Percentiles rank a stretch among this genome's conserved stretches.
Evolutionary conservation across 2,888 invertebrate species (phyloP).

Genomic region (Ariolimax columbianus): DNA sequence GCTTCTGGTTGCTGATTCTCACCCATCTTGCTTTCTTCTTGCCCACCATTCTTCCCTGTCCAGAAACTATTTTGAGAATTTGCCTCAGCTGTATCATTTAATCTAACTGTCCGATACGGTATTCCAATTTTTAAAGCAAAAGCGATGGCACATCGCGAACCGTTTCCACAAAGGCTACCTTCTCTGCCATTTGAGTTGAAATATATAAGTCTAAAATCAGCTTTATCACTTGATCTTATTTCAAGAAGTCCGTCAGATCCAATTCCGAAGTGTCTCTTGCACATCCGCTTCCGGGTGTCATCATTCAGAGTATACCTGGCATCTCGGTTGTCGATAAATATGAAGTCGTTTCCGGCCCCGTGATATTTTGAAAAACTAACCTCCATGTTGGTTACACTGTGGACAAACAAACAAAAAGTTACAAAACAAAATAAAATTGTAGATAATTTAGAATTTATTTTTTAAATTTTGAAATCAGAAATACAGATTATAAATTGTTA

Average conservation of each 20-base stretch:
- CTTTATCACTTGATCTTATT: slow-evolving; percentile 35
- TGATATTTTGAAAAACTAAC: slow-evolving; percentile 62
- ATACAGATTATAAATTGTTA: no score
- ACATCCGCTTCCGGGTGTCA: slow-evolving; percentile 50
- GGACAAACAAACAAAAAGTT: neutral
- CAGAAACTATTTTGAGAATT: neutral
- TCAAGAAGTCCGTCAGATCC: slow-evolving; percentile 61
- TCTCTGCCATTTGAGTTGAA: slow-evolving; percentile 58
- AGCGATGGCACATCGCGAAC: slow-evolving; percentile 58
- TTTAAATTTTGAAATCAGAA: no score
- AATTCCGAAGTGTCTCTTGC: slow-evolving; percentile 59
- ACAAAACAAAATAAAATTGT: neutral
- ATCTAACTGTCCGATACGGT: neutral
- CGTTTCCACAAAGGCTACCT: slow-evolving; percentile 64
- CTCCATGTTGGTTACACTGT: slow-evolving; percentile 3
- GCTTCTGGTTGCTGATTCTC: no score
- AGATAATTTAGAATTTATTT: neutral
- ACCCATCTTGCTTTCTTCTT: neutral
- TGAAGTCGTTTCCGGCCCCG: slow-evolving; percentile 63
- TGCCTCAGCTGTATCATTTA: no score
- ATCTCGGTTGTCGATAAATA: slow-evolving; percentile 34
- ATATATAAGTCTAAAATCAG: slow-evolving; percentile 55
- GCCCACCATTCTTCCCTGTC: neutral
- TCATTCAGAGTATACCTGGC: slow-evolving; percentile 3
- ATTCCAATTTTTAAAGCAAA: slow-evolving; percentile 55